phyloP scores from a whole-genome alignment of 2,797 vertebrate species.

The Alcedo quadribrachys region DNA sequence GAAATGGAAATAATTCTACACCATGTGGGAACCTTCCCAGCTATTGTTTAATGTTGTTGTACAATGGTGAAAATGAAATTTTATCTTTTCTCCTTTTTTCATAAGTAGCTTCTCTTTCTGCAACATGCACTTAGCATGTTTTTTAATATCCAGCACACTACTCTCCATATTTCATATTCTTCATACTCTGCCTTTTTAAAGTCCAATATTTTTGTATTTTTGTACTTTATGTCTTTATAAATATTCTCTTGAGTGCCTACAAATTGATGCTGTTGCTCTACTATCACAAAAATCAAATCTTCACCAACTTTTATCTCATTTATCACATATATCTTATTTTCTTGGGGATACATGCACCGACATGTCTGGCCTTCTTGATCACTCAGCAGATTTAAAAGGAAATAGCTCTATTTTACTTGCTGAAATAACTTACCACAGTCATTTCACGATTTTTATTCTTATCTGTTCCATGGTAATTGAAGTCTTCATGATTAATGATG shows the following conservation, averaged over 20 bases:
- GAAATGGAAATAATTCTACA: neutral
- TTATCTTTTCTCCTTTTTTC: neutral
- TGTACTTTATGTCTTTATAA: neutral
- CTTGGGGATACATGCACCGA: neutral
- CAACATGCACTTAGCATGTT: neutral
- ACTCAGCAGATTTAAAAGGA: constrained; percentile 42
- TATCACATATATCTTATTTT: constrained; percentile 40
- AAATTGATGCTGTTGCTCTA: constrained; percentile 29
- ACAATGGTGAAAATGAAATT: neutral
- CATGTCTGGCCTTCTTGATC: neutral
- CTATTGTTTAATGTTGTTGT: neutral
- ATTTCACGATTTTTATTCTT: constrained; percentile 33
- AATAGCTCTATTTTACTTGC: constrained; percentile 41
- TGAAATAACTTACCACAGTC: constrained; percentile 34
- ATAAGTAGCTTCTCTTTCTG: neutral
- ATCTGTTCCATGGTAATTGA: constrained; percentile 29
- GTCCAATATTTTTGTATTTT: constrained; percentile 49
- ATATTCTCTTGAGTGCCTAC: constrained; percentile 34
- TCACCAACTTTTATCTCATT: constrained; percentile 34
- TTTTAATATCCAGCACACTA: constrained; percentile 8
- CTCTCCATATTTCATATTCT: neutral
- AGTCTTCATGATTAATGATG: constrained; percentile 58
- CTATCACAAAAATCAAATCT: constrained; percentile 39
- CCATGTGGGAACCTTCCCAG: neutral
- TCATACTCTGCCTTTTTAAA: constrained; percentile 29